These are phyloP conservation scores for Corythucha ciliata DNA, from an alignment of 2,888 invertebrate species.

Conservation along the genomic window DNA sequence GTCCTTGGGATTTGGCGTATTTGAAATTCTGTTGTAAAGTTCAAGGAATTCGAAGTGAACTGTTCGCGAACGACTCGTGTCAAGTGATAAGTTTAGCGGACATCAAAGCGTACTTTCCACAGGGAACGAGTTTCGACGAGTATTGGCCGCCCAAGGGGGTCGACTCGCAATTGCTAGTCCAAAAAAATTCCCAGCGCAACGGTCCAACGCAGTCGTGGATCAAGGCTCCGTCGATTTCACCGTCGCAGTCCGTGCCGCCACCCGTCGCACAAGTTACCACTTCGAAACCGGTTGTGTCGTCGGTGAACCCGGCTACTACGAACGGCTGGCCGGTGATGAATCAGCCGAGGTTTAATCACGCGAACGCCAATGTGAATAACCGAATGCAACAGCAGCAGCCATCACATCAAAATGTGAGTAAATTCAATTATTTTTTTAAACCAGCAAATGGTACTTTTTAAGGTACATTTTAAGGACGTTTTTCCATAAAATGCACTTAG, in stretches of 20 bases:
- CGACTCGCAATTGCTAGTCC: constrained; percentile 65
- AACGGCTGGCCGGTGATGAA: constrained; percentile 26
- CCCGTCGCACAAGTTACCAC: background rate
- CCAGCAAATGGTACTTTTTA: no score
- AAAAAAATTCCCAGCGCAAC: constrained; percentile 25
- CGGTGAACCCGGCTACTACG: background rate
- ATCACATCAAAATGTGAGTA: no score
- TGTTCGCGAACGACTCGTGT: constrained; percentile 83
- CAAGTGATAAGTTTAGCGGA: constrained; percentile 82
- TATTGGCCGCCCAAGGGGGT: constrained; percentile 88
- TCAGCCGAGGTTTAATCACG: constrained; percentile 4
- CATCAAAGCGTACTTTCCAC: constrained; percentile 82
- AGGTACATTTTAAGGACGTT: no score
- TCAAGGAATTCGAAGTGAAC: constrained; percentile 63
- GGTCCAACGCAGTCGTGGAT: constrained; percentile 31
- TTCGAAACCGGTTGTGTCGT: background rate
- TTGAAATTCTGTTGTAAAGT: constrained; percentile 91
- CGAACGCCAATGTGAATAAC: background rate
- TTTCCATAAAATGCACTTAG: no score
- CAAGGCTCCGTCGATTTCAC: constrained; percentile 33
- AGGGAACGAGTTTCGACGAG: constrained; percentile 80
- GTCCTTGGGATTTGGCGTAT: constrained; percentile 87
- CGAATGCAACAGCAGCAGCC: background rate
- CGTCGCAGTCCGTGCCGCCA: background rate
- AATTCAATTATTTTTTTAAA: no score